These are phyloP conservation scores for Melanostoma mellinum DNA, from an alignment of 2,888 invertebrate species.

Conservation along the genomic window DNA sequence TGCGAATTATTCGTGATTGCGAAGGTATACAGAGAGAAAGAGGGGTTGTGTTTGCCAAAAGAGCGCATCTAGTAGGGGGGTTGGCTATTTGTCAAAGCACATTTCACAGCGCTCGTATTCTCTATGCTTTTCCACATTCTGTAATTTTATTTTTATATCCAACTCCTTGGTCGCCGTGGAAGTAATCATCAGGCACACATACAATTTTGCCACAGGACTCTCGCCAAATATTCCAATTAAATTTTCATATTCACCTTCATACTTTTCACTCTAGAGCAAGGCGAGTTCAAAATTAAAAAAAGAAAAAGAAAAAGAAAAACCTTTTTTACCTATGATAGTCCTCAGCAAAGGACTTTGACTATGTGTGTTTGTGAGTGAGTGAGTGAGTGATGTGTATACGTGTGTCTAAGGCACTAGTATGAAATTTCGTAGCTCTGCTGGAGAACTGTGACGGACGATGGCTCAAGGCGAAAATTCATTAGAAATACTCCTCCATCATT, in stretches of 20 bases:
- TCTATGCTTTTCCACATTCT: background rate
- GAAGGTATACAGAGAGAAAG: too few species aligned
- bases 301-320: too few species aligned
- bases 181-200: conserved; percentile 10
- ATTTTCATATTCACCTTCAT: conserved; percentile 41
- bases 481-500: conserved; percentile 24
- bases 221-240: conserved; percentile 63
- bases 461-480: conserved; percentile 57
- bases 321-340: too few species aligned
- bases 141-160: conserved; percentile 5
- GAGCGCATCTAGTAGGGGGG: background rate
- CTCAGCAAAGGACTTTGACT: too few species aligned
- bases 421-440: conserved; percentile 27
- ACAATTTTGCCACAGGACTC: conserved; percentile 31
- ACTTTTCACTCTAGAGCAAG: conserved; percentile 3
- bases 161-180: background rate
- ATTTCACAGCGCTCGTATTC: background rate
- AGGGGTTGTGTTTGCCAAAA: background rate
- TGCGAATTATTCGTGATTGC: too few species aligned
- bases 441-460: conserved; percentile 21
- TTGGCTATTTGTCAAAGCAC: too few species aligned
- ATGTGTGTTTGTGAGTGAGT: background rate
- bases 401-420: background rate
- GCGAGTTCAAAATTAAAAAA: too few species aligned
- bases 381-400: background rate